Evolutionary conservation across 2,113 vertebrate genomes (phyloP), one percentile per base, ranked within the genome.

Genomic region (Psittacus erithacus): DNA sequence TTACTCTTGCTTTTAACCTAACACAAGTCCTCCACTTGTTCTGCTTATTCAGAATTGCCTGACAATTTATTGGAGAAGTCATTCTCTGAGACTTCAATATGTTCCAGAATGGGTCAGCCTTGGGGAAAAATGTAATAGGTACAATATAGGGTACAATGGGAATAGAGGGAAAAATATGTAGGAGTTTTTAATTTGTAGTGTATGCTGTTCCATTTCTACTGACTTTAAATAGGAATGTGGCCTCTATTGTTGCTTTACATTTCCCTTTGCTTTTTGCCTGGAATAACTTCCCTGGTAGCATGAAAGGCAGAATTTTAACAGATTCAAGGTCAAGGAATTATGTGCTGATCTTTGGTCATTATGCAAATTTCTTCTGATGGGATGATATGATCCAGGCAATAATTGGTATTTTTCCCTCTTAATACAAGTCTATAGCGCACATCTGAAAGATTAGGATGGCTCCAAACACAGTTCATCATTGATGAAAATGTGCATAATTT

Each of bases 331-430:
- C 86, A 94, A 28, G 52, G 59, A 93, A 93, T 77, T 69, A 43
- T 49, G 52, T 79, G 68, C 50, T 59, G 50, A 90, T 93, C 80
- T 92, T 78, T 68, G 83, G 57, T 67, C 52, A 82, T 94, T 91
- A 96, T 92, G 93, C 31, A 95, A 88, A 94, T 96, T 92, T 88
- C n/a, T 86, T 93, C 73, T 73, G 73, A 90, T 68, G 25, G 62
- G 57, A 94, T 74, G 73, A 68, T 80, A 93, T 8, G 52, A 95
- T 82, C 71, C 65, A 76, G 63, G 69, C 31, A 83, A 88, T 84
- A 92, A 93, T 59, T 44, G 69, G 86, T 82, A 83, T 65, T 94
- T 88, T 84, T 84, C 20, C 41, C 44, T 86, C 69, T 92, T 92
- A 88, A 78, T 4, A 13, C 29, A 73, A 86, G 38, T 63, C n/a